Conservation (phyloP, 1,140 invertebrate genomes). For the Pogonognathellus flavescens region DNA sequence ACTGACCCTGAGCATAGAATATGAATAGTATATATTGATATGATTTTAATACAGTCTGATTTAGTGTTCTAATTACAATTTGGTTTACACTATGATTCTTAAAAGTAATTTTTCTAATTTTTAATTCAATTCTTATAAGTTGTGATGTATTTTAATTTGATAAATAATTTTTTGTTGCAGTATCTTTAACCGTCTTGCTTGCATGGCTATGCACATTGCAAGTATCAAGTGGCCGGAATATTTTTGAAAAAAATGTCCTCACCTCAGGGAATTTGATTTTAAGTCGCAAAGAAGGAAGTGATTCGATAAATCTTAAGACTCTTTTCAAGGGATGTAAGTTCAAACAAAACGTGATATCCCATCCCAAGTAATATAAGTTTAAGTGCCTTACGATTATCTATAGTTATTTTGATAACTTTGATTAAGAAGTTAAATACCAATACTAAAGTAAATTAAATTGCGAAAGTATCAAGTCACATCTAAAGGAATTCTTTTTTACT, state of each 20-base stretch:
- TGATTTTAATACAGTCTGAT: neutral
- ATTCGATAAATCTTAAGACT: neutral
- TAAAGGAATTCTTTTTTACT: too few species aligned
- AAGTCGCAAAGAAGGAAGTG: neutral
- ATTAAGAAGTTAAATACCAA: too few species aligned
- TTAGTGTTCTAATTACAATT: too few species aligned
- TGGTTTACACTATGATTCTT: neutral
- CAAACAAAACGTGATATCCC: neutral
- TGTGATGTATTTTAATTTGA: neutral
- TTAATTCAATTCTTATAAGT: neutral
- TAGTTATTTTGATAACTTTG: neutral
- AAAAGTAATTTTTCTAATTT: neutral
- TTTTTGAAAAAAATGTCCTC: neutral
- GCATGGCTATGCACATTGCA: neutral
- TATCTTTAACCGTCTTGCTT: neutral
- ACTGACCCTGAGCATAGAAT: too few species aligned
- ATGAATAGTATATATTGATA: neutral
- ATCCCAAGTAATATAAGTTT: neutral
- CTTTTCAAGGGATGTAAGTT: neutral
- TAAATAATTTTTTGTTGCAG: neutral
- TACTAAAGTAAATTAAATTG: neutral
- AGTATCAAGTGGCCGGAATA: neutral
- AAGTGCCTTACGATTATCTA: neutral
- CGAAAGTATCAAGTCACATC: too few species aligned
- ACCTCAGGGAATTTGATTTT: neutral